Conservation (phyloP, 2,888 invertebrate genomes). For the Callyntrura sp. region DNA sequence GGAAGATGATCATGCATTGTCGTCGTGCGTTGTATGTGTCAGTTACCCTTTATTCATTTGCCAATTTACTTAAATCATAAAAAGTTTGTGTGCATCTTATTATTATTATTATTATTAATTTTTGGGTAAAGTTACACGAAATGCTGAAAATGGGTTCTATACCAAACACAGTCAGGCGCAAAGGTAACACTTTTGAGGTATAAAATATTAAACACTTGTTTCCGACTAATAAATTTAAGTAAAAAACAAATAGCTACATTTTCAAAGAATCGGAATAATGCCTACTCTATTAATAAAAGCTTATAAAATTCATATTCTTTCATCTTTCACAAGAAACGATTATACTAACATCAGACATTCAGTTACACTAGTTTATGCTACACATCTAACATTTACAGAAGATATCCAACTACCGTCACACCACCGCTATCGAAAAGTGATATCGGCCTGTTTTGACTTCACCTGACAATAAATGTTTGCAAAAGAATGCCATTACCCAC, state of each 20-base stretch:
- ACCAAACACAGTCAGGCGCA: background rate
- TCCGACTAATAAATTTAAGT: conserved; percentile 39
- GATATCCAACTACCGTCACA: background rate
- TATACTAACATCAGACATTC: too few relatives aligned
- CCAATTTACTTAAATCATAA: conserved; percentile 46
- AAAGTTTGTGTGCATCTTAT: conserved; percentile 20
- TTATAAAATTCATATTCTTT: background rate
- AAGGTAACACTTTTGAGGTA: background rate
- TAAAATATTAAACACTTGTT: conserved; percentile 1
- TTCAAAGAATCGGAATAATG: background rate
- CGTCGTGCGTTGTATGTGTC: conserved; percentile 48
- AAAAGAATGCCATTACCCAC: conserved; percentile 54
- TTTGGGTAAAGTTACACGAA: background rate
- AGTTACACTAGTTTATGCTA: background rate
- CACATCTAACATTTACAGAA: background rate
- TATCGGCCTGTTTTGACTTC: conserved; percentile 64
- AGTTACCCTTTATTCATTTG: conserved; percentile 47
- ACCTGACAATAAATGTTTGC: conserved; percentile 51
- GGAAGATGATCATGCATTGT: conserved; percentile 37
- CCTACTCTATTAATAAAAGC: background rate
- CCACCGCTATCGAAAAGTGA: conserved; percentile 22
- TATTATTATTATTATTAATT: background rate
- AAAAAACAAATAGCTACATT: conserved; percentile 8
- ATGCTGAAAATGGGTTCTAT: background rate
- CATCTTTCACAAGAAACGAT: too few relatives aligned